Evolutionary conservation across 2,888 invertebrate species (phyloP).

Genomic region (Drosophila neonasuta): DNA sequence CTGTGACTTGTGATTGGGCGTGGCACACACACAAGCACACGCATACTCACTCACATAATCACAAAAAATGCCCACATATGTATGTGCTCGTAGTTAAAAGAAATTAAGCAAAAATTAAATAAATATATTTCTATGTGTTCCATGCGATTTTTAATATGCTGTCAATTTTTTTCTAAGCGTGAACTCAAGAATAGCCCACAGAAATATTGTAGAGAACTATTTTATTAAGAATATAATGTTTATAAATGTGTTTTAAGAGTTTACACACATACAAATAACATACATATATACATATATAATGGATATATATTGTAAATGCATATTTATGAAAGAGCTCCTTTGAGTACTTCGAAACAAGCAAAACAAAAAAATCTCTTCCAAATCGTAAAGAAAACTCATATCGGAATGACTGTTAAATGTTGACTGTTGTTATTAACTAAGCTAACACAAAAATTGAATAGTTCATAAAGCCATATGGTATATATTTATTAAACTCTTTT

Average conservation of each 20-base stretch:
- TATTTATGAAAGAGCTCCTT: slow-evolving; percentile 50
- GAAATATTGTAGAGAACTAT: slow-evolving; percentile 7
- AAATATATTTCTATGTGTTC: slow-evolving; percentile 59
- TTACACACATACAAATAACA: slow-evolving; percentile 17
- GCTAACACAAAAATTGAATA: slow-evolving; percentile 16
- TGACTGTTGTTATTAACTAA: slow-evolving; percentile 78
- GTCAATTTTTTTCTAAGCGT: slow-evolving; percentile 58
- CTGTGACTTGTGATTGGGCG: slow-evolving; percentile 2
- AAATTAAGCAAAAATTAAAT: background rate
- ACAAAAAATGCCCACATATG: background rate
- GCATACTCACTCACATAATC: slow-evolving; percentile 7
- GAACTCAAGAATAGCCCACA: slow-evolving; percentile 11
- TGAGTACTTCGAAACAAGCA: slow-evolving; percentile 47
- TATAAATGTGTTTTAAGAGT: slow-evolving; percentile 45
- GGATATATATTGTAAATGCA: slow-evolving; percentile 28
- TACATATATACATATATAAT: slow-evolving; percentile 19
- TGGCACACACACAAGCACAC: slow-evolving; percentile 17
- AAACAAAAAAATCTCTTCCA: slow-evolving; percentile 65
- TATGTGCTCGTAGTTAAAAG: slow-evolving; percentile 5
- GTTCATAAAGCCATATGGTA: slow-evolving; percentile 2
- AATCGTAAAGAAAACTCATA: slow-evolving; percentile 71
- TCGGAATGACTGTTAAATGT: slow-evolving; percentile 81
- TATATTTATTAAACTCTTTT: slow-evolving; percentile 55
- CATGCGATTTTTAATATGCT: slow-evolving; percentile 52
- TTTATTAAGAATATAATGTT: slow-evolving; percentile 15